Conservation (phyloP, 2,113 vertebrate species). For the Halichoerus grypus region DNA sequence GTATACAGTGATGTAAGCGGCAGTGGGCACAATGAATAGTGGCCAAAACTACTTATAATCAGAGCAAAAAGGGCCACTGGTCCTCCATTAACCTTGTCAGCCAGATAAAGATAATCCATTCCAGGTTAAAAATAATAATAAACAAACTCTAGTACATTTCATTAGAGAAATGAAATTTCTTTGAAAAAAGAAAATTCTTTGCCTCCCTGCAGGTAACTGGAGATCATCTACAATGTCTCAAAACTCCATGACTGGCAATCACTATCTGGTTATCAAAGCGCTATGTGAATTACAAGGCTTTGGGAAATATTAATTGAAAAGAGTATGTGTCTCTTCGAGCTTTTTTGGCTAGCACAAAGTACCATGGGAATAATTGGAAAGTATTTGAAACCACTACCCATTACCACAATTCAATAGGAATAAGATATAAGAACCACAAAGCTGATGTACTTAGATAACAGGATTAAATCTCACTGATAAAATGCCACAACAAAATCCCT, state of each 20-base stretch:
- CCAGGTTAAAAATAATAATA: slow-evolving; percentile 21
- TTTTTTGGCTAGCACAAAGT: neutral
- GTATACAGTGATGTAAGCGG: neutral
- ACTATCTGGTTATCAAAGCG: neutral
- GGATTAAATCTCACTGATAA: slow-evolving; percentile 34
- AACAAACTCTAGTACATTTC: slow-evolving; percentile 26
- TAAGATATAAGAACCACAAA: slow-evolving; percentile 29
- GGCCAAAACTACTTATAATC: neutral
- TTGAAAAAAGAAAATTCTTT: neutral
- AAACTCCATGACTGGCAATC: neutral
- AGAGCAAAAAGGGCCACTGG: neutral
- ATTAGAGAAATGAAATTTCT: neutral
- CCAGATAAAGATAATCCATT: neutral
- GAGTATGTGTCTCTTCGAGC: neutral
- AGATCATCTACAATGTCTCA: slow-evolving; percentile 23
- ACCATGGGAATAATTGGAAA: neutral
- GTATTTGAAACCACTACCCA: neutral
- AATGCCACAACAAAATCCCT: neutral
- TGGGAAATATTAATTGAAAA: slow-evolving; percentile 34
- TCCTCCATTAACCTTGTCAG: neutral
- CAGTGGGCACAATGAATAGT: neutral
- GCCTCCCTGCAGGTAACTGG: neutral
- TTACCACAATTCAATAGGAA: neutral
- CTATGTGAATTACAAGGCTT: neutral
- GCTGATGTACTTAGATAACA: neutral